These are phyloP conservation scores for Oeneis ivallda DNA, from an alignment of 2,888 invertebrate species.

Conservation along the genomic window DNA sequence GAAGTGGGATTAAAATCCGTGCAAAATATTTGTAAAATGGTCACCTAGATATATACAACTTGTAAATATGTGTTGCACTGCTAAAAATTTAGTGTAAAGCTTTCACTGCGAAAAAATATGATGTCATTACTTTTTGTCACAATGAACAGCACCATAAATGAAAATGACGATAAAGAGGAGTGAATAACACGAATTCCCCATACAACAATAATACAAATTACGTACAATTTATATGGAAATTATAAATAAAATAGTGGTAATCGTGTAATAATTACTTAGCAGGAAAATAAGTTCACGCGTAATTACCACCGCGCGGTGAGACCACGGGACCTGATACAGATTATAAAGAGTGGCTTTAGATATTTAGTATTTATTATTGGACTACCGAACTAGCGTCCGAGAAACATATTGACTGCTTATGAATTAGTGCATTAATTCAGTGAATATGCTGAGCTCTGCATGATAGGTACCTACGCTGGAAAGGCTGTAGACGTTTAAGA, in stretches of 20 bases:
- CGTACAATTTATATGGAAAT: constrained; percentile 7
- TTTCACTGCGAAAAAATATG: too few relatives aligned
- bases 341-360: constrained; percentile 1
- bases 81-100: too few relatives aligned
- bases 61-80: too few relatives aligned
- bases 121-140: too few relatives aligned
- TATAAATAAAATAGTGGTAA: constrained; percentile 14
- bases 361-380: not conserved
- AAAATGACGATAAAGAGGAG: not conserved
- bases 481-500: too few relatives aligned
- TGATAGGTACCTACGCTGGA: too few relatives aligned
- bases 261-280: constrained; percentile 16
- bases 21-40: not conserved
- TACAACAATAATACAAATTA: not conserved
- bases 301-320: constrained; percentile 7
- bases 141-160: too few relatives aligned
- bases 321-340: not conserved
- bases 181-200: not conserved
- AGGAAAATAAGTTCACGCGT: constrained; percentile 19
- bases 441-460: too few relatives aligned
- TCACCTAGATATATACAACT: too few relatives aligned
- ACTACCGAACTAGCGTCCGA: not conserved
- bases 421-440: too few relatives aligned
- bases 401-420: not conserved
- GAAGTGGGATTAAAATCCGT: not conserved